Percentiles rank a stretch among this genome's conserved stretches.
phyloP scores from a whole-genome alignment of 2,888 invertebrate species.

The Leptopilina drosophilae region DNA sequence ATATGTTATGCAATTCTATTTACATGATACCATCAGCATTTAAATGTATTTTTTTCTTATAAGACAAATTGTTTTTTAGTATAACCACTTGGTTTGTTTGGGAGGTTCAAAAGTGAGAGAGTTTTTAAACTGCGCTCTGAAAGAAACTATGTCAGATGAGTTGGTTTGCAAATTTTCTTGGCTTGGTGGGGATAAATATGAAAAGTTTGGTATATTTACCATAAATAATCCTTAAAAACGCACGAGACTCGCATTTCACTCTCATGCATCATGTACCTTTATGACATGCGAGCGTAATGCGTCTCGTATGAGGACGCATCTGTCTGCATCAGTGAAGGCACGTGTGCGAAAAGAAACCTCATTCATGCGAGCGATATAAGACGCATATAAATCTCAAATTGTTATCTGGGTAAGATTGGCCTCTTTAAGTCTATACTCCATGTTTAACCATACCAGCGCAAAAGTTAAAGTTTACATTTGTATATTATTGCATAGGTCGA shows the following conservation, averaged over 20 bases:
- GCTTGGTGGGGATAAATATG: slow-evolving; percentile 7
- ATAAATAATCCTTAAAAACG: too few relatives aligned
- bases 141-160: slow-evolving; percentile 14
- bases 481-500: too few relatives aligned
- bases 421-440: too few relatives aligned
- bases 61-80: slow-evolving; percentile 9
- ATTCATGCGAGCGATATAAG: too few relatives aligned
- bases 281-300: slow-evolving; percentile 12
- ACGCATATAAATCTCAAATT: too few relatives aligned
- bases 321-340: slow-evolving; percentile 2
- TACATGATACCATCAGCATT: too few relatives aligned
- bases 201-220: not conserved
- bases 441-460: too few relatives aligned
- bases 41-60: too few relatives aligned
- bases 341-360: not conserved
- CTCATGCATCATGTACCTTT: not conserved
- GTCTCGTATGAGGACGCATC: slow-evolving; percentile 17
- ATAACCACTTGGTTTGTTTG: not conserved
- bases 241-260: slow-evolving; percentile 1
- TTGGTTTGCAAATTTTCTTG: slow-evolving; percentile 21
- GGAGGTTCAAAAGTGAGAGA: slow-evolving; percentile 33
- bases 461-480: too few relatives aligned
- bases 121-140: slow-evolving; percentile 9
- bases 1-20: too few relatives aligned
- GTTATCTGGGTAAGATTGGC: too few relatives aligned